Percentiles rank a stretch among this genome's conserved stretches.
phyloP scores from a whole-genome alignment of 2,888 invertebrate species.

The Phorcus lineatus region DNA sequence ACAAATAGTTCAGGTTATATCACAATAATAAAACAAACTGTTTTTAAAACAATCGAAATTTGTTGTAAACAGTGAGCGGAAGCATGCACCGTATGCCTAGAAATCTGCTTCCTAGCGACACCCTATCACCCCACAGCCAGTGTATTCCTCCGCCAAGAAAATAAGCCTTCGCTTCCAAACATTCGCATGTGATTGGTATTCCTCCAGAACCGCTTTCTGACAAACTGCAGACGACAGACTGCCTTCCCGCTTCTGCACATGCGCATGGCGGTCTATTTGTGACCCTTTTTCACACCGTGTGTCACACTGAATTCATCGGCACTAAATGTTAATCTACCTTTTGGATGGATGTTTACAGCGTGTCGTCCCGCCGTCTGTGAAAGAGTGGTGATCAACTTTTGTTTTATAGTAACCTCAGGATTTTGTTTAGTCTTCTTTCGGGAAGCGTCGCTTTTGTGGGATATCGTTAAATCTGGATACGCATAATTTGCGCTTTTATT shows the following conservation, averaged over 20 bases:
- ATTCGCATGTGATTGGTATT: constrained; percentile 26
- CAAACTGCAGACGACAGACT: constrained; percentile 6
- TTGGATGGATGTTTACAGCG: constrained; percentile 20
- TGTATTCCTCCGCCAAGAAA: constrained; percentile 29
- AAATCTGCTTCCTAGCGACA: constrained; percentile 5
- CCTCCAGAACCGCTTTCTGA: constrained; percentile 16
- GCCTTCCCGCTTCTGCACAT: constrained; percentile 10
- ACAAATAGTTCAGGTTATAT: constrained; percentile 2
- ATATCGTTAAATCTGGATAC: constrained; percentile 20
- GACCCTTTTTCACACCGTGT: constrained; percentile 2
- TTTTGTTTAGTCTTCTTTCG: neutral
- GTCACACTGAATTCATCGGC: neutral
- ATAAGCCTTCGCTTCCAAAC: constrained; percentile 27
- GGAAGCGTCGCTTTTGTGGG: neutral
- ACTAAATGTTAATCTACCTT: constrained; percentile 22
- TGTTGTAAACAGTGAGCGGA: constrained; percentile 17
- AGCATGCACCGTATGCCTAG: neutral
- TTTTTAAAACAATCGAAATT: constrained; percentile 19
- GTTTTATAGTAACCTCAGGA: neutral
- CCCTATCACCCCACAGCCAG: constrained; percentile 25
- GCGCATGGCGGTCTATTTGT: constrained; percentile 19
- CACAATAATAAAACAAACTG: constrained; percentile 17
- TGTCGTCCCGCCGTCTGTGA: constrained; percentile 9
- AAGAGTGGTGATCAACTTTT: neutral
- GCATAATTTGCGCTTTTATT: constrained; percentile 17